Percentiles rank a stretch among this genome's conserved stretches.
These are phyloP conservation scores for Euzetes globulus DNA, from an alignment of 2,888 invertebrate genomes.

Conservation along the genomic window DNA sequence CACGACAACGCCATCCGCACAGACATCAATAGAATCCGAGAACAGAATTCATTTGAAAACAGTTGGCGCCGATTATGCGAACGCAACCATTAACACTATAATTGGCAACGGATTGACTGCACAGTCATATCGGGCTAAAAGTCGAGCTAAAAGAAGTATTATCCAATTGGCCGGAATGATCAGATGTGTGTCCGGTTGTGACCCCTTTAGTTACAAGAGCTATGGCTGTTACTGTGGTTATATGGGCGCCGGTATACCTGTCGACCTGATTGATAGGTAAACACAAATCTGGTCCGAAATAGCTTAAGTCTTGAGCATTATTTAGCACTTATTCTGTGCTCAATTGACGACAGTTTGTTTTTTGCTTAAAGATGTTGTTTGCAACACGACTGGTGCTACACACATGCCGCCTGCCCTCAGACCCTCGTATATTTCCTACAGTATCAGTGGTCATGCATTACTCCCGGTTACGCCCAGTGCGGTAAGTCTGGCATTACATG, in stretches of 20 bases:
- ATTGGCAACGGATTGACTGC: neutral
- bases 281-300: neutral
- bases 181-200: constrained; percentile 67
- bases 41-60: neutral
- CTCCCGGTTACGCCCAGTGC: constrained; percentile 63
- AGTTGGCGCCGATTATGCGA: neutral
- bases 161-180: constrained; percentile 77
- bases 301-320: too few species aligned
- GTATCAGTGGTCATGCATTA: constrained; percentile 77
- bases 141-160: constrained; percentile 63
- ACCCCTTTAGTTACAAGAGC: constrained; percentile 66
- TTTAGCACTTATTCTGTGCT: neutral
- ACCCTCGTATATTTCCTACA: constrained; percentile 76
- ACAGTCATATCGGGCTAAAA: neutral
- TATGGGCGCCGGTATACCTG: constrained; percentile 66
- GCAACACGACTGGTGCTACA: constrained; percentile 77
- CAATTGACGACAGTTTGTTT: neutral
- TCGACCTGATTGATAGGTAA: constrained; percentile 73
- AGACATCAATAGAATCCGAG: neutral
- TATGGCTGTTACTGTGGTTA: constrained; percentile 88
- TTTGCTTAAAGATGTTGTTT: constrained; percentile 62
- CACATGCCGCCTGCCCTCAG: constrained; percentile 66
- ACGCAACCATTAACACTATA: neutral
- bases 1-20: neutral
- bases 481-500: constrained; percentile 50